phyloP scores from a whole-genome alignment of 2,113 vertebrate genomes.

The Tupaia tana region DNA sequence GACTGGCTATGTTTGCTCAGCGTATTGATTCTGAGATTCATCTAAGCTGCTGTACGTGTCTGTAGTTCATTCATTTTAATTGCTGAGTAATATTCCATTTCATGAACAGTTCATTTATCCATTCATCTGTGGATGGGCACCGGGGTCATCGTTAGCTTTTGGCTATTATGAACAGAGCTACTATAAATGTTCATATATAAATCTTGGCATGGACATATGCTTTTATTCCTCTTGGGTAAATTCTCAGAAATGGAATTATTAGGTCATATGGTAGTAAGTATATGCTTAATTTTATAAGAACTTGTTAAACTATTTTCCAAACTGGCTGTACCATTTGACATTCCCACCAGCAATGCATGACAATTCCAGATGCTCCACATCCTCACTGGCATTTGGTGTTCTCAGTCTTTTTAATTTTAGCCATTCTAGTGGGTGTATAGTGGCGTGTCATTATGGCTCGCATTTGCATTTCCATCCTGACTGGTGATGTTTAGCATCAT shows the following conservation, averaged over 20 bases:
- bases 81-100: neutral
- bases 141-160: neutral
- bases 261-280: neutral
- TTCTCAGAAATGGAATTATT: neutral
- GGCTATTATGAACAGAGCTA: neutral
- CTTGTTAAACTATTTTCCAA: neutral
- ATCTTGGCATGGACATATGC: neutral
- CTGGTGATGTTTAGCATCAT: neutral
- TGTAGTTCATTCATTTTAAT: neutral
- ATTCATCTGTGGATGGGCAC: neutral
- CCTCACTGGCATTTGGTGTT: neutral
- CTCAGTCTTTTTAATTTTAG: neutral
- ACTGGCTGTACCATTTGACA: neutral
- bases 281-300: neutral
- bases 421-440: neutral
- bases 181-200: neutral
- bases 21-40: neutral
- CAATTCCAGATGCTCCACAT: neutral
- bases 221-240: neutral
- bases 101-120: neutral
- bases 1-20: neutral
- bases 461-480: neutral
- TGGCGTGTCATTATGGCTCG: neutral
- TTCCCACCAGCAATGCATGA: neutral
- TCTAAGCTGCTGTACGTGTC: neutral